Conservation (phyloP, 1,140 invertebrate species). For the Macrosteles quadrilineatus region DNA sequence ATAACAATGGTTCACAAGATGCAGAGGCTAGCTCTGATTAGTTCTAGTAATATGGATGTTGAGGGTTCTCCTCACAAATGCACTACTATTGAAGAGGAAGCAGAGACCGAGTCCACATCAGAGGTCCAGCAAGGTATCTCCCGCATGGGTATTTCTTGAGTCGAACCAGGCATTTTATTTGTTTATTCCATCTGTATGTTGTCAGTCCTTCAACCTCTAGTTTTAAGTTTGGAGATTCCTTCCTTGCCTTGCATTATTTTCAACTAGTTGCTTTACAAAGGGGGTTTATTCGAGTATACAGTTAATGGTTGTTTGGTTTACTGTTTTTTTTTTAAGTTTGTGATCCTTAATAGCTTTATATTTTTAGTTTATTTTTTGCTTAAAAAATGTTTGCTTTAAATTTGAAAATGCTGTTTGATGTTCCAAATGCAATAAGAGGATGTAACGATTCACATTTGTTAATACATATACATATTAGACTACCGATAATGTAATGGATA, state of each 20-base stretch:
- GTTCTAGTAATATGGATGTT: conserved; percentile 47
- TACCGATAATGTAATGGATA: too few relatives aligned
- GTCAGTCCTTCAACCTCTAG: background rate
- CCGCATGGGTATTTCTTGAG: background rate
- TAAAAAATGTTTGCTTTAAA: too few relatives aligned
- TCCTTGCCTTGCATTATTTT: background rate
- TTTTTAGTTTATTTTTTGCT: too few relatives aligned
- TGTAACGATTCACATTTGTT: too few relatives aligned
- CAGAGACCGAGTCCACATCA: conserved; percentile 57
- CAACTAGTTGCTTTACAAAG: background rate
- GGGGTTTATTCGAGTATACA: background rate
- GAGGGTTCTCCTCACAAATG: conserved; percentile 41
- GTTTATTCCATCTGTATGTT: background rate
- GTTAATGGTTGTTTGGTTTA: too few relatives aligned
- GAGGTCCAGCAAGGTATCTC: conserved; percentile 44
- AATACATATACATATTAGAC: too few relatives aligned
- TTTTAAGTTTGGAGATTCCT: background rate
- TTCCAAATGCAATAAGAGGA: too few relatives aligned
- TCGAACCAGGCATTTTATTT: background rate
- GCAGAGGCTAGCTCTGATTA: conserved; percentile 55
- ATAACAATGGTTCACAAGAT: conserved; percentile 59
- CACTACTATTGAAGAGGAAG: conserved; percentile 45
- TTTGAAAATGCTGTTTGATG: too few relatives aligned
- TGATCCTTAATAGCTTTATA: too few relatives aligned
- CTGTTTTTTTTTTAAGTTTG: too few relatives aligned